A percentile compares a stretch with the other conserved stretches of the same genome.
Evolutionary conservation across 53 echinoderm and acorn worm genomes (phyloP).

Genomic region (Pentamera pediparva): DNA sequence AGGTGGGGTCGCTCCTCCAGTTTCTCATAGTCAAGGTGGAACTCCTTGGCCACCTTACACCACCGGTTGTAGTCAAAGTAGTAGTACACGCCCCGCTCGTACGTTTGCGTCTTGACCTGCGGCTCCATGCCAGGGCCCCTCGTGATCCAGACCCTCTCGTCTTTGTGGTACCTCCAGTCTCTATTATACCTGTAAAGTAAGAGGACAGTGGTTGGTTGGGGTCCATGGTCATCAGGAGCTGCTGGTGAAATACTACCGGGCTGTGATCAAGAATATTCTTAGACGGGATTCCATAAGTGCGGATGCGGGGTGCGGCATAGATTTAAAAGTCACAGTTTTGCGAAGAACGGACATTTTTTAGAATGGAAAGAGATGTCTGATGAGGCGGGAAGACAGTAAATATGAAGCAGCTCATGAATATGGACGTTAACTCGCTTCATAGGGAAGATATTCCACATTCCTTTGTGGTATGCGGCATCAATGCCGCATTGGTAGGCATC

Average conservation of each 20-base stretch:
- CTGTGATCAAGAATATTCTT: not conserved
- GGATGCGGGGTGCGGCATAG: no score
- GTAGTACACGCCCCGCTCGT: constrained; percentile 94
- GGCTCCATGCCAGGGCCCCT: constrained; percentile 98
- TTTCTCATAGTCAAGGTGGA: constrained; percentile 98
- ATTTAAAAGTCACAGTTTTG: no score
- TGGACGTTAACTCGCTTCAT: no score
- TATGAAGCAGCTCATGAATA: no score
- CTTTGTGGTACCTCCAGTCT: constrained; percentile 99
- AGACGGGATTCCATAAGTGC: no score
- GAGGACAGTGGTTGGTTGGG: not conserved
- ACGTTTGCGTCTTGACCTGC: constrained; percentile 90
- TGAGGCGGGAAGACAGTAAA: no score
- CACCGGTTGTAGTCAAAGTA: constrained; percentile 93
- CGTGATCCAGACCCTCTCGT: constrained; percentile 97
- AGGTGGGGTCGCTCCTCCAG: constrained; percentile 97
- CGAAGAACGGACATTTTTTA: no score
- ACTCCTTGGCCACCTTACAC: constrained; percentile 98
- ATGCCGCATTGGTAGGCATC: no score
- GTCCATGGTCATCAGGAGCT: not conserved
- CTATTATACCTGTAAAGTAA: constrained; percentile 67
- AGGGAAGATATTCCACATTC: no score
- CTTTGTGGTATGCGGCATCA: no score
- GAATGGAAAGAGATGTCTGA: no score
- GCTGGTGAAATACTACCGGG: not conserved